A percentile compares a stretch with the other conserved stretches of the same genome.
Conservation (phyloP, 2,888 invertebrate genomes). For the Empis livida region DNA sequence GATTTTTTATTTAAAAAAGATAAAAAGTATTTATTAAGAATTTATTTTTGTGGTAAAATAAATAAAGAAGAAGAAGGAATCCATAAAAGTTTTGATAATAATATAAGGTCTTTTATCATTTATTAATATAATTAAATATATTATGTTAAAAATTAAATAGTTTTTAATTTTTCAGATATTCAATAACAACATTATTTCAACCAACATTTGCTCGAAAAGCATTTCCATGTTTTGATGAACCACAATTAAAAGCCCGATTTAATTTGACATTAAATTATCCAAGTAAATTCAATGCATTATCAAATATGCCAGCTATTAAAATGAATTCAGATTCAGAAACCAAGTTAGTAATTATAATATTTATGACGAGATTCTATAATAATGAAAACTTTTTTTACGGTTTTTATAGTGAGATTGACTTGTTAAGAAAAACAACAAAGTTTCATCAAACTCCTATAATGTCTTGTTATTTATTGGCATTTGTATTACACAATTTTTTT, state of each 20-base stretch:
- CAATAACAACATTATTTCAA: constrained; percentile 58
- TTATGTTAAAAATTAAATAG: too few species aligned
- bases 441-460: constrained; percentile 47
- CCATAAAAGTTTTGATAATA: too few species aligned
- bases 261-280: constrained; percentile 33
- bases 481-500: constrained; percentile 55
- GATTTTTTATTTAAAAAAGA: constrained; percentile 24
- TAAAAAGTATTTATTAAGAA: constrained; percentile 29
- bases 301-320: constrained; percentile 36
- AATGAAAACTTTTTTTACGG: too few species aligned
- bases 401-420: background rate
- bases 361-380: too few species aligned
- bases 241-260: constrained; percentile 55
- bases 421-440: constrained; percentile 25
- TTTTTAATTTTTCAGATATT: constrained; percentile 33
- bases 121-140: constrained; percentile 21
- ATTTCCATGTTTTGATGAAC: constrained; percentile 72
- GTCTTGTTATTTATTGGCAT: constrained; percentile 72
- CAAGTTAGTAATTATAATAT: too few species aligned
- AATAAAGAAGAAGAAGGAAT: constrained; percentile 31
- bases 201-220: constrained; percentile 52
- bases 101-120: constrained; percentile 48
- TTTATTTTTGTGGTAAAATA: constrained; percentile 44
- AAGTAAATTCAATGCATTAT: constrained; percentile 23
- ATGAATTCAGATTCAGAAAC: too few species aligned